Evolutionary conservation across 1,140 invertebrate species (phyloP).

Genomic region (Saxidomus purpurata): DNA sequence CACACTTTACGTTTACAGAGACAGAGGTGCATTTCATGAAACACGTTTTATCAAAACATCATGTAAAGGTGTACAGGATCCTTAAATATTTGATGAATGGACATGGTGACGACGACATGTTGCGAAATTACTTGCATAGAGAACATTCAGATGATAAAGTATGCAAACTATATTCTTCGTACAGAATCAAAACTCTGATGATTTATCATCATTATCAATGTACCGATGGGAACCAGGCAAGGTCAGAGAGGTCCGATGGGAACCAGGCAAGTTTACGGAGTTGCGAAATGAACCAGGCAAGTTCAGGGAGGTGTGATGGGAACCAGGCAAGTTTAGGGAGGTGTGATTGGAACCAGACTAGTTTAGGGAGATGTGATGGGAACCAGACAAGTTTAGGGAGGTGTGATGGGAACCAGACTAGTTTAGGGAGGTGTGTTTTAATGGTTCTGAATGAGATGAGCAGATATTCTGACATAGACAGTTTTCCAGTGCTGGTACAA

Average conservation of each 20-base stretch:
- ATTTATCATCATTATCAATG: conserved; percentile 4
- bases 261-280: no score
- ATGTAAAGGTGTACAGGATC: background rate
- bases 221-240: no score
- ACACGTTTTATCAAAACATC: background rate
- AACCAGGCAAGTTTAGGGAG: background rate
- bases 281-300: no score
- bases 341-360: no score
- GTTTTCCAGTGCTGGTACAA: background rate
- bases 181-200: conserved; percentile 6
- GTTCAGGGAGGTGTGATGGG: no score
- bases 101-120: background rate
- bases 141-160: background rate
- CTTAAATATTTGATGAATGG: background rate
- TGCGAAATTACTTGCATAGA: background rate
- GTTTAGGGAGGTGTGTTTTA: background rate
- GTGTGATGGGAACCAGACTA: background rate
- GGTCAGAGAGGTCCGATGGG: no score
- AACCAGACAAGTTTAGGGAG: no score
- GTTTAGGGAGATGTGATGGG: no score
- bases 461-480: background rate
- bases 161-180: background rate
- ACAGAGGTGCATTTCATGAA: conserved; percentile 5
- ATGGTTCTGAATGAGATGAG: background rate
- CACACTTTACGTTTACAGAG: background rate